Percentiles rank a stretch among this genome's conserved stretches.
Evolutionary conservation across 2,888 invertebrate genomes (phyloP).

Genomic region (Thymelicus lineola): DNA sequence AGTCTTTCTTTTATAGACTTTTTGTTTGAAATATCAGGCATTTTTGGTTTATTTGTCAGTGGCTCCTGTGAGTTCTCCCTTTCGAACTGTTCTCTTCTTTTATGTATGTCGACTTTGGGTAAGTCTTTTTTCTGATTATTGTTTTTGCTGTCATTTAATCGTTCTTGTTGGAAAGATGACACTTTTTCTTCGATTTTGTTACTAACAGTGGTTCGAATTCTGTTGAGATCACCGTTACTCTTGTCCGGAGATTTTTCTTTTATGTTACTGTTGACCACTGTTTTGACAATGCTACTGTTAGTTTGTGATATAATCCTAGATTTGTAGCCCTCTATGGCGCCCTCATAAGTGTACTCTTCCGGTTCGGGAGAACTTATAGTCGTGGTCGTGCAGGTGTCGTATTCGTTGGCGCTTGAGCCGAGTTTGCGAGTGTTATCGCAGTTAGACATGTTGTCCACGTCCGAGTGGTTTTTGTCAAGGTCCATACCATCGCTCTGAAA

Average conservation of each 20-base stretch:
- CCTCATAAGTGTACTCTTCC: conserved; percentile 94
- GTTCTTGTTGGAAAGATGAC: conserved; percentile 84
- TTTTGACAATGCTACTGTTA: conserved; percentile 75
- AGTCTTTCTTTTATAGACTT: conserved; percentile 90
- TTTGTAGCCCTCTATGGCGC: conserved; percentile 94
- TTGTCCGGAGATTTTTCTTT: conserved; percentile 80
- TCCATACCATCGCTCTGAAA: conserved; percentile 87
- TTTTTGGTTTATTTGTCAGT: conserved; percentile 79
- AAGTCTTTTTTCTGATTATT: conserved; percentile 84
- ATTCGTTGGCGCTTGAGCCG: conserved; percentile 84
- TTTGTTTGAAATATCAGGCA: conserved; percentile 87
- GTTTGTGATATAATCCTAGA: conserved; percentile 89
- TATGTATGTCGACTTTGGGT: conserved; percentile 93
- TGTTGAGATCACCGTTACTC: conserved; percentile 71
- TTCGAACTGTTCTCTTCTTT: conserved; percentile 93
- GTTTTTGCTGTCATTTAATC: conserved; percentile 73
- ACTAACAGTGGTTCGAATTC: conserved; percentile 77
- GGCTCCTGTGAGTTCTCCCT: conserved; percentile 85
- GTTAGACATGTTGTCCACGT: conserved; percentile 79
- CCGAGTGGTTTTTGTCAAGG: conserved; percentile 81
- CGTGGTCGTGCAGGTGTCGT: conserved; percentile 88
- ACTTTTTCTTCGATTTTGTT: conserved; percentile 88
- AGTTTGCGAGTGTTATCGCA: conserved; percentile 77
- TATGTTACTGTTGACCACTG: conserved; percentile 72
- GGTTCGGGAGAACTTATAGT: conserved; percentile 89